Evolutionary conservation across 1,140 invertebrate species (phyloP).

Genomic region (Centruroides sculpturatus): DNA sequence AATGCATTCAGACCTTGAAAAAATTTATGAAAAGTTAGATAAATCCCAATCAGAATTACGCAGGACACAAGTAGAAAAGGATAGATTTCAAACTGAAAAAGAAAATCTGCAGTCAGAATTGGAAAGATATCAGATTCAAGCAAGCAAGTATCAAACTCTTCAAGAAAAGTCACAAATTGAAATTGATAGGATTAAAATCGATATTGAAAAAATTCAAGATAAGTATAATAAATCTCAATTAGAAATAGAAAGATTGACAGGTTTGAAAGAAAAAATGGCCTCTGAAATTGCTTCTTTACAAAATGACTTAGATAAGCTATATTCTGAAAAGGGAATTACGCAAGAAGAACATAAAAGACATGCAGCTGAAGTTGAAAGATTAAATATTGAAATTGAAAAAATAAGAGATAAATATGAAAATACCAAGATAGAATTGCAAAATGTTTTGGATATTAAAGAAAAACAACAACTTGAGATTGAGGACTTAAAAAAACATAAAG

Average conservation of each 20-base stretch:
- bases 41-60: slow-evolving; percentile 63
- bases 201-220: slow-evolving; percentile 69
- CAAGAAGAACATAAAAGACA: slow-evolving; percentile 23
- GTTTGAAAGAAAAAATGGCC: slow-evolving; percentile 37
- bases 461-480: slow-evolving; percentile 20
- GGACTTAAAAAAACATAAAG: slow-evolving; percentile 6
- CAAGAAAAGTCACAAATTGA: slow-evolving; percentile 67
- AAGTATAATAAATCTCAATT: slow-evolving; percentile 61
- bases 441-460: slow-evolving; percentile 16
- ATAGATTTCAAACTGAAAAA: slow-evolving; percentile 48
- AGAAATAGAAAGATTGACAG: slow-evolving; percentile 56
- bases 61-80: slow-evolving; percentile 58
- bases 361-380: slow-evolving; percentile 27
- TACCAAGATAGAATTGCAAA: slow-evolving; percentile 15
- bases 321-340: slow-evolving; percentile 13
- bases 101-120: slow-evolving; percentile 61
- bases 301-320: slow-evolving; percentile 14
- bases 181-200: slow-evolving; percentile 61
- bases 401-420: slow-evolving; percentile 32
- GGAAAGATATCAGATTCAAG: slow-evolving; percentile 58
- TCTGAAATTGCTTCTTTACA: slow-evolving; percentile 39
- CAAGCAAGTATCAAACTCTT: slow-evolving; percentile 49
- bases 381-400: slow-evolving; percentile 49
- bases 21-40: slow-evolving; percentile 78
- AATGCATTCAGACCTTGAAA: slow-evolving; percentile 72